Base-by-base conservation (phyloP, 2,888 invertebrate genomes). In the Notocelia uddmanniana region DNA sequence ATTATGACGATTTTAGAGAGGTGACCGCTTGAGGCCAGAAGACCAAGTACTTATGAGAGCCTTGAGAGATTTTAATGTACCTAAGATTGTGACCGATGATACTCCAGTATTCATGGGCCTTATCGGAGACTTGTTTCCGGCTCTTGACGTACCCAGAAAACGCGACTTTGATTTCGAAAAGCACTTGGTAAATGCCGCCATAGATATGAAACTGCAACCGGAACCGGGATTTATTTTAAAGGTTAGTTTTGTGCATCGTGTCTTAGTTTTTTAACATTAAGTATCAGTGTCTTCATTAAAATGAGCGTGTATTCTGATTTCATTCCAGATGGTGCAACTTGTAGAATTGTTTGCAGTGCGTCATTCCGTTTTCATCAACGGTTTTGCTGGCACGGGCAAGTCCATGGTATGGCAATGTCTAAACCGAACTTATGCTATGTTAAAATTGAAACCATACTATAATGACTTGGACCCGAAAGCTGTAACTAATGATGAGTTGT, bases 401-500 rank as follows among this genome's bases (percentile, higher is more conserved):
- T 96, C 97, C 0, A 96, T 97, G 94, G 97, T 99, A 0, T 99
- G 98, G 98, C 98, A 97, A 85, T 98, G 98, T 0, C 93, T 99
- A 1, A 95, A 96, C 82, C 96, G 95, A 80, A 98, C 98, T 0
- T 98, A 98, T 86, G 88, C 82, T 64, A 97, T 98, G 92, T 94
- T 97, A 78, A 97, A 97, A 85, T 87, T 95, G 70, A 98, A 97
- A 83, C 98, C 98, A 0, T 92, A 96, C 75, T 98, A 96, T 78
- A 97, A 97, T 81, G 99, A 99, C 86, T 93, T 99, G n/a, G 98
- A 98, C 86, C 98, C 99, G 0, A 98, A 99, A 87, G 98, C 98
- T 13, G 98, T 99, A 8, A 98, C 98, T 0, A 98, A 98, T 84
- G 98, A 99, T 83, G 99, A 99, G 86, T 91, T 99, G 48, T 99